These are phyloP conservation scores for Lucilia sericata DNA, from an alignment of 1,140 invertebrate genomes.

Conservation along the genomic window DNA sequence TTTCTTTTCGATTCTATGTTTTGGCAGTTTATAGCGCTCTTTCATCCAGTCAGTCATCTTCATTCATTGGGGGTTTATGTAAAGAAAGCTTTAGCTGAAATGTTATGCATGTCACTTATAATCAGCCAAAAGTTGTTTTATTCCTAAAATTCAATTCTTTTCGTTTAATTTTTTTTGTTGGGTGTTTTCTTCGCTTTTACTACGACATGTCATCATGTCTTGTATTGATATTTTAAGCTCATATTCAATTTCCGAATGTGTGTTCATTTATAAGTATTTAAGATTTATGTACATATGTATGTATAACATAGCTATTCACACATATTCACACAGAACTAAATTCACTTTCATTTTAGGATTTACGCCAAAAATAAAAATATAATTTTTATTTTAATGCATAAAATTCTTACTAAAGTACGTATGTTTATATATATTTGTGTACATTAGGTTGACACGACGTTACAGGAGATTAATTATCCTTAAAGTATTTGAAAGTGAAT, in stretches of 20 bases:
- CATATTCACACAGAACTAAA: not conserved
- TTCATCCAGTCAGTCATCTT: not conserved
- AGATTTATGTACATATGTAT: not conserved
- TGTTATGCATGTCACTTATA: slow-evolving; percentile 30
- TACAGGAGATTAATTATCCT: too few relatives aligned
- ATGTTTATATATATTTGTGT: too few relatives aligned
- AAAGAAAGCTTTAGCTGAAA: not conserved
- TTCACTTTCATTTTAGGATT: not conserved
- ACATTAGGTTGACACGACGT: too few relatives aligned
- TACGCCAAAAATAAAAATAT: not conserved
- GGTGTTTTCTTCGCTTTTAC: not conserved
- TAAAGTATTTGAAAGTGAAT: too few relatives aligned
- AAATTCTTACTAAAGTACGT: too few relatives aligned
- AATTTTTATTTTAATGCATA: not conserved
- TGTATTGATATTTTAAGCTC: slow-evolving; percentile 32
- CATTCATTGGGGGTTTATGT: not conserved
- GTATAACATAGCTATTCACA: not conserved
- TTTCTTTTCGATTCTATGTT: too few relatives aligned
- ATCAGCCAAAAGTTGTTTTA: slow-evolving; percentile 27
- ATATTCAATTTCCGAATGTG: slow-evolving; percentile 33
- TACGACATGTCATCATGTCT: not conserved
- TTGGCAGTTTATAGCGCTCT: not conserved
- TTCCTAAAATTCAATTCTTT: slow-evolving; percentile 4
- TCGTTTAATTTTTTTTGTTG: not conserved
- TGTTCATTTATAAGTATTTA: not conserved